Evolutionary conservation across 1,140 invertebrate species (phyloP).

Genomic region (Microplitis mediator): DNA sequence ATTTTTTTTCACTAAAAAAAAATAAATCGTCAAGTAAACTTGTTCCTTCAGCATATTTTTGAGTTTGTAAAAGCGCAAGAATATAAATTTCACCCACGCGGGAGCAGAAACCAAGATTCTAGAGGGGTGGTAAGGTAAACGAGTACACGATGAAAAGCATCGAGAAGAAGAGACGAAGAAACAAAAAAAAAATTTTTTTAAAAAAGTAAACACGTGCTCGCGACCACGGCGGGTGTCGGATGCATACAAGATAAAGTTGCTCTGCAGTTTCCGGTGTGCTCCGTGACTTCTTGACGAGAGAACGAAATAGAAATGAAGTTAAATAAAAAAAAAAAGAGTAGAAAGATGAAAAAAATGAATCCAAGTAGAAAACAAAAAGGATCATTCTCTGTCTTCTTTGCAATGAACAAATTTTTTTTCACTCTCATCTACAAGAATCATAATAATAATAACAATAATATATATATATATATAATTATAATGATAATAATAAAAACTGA

Average conservation of each 20-base stretch:
- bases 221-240: constrained; percentile 34
- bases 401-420: constrained; percentile 14
- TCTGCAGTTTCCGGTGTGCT: constrained; percentile 36
- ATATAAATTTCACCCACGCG: not conserved
- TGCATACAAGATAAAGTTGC: constrained; percentile 39
- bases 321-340: not conserved
- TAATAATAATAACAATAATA: constrained; percentile 9
- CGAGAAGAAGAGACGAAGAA: constrained; percentile 1
- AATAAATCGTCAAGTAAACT: not conserved
- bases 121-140: not conserved
- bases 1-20: too few relatives aligned
- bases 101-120: not conserved
- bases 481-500: constrained; percentile 26
- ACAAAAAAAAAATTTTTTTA: constrained; percentile 6
- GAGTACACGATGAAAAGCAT: not conserved
- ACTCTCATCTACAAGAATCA: constrained; percentile 20
- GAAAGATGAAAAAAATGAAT: not conserved
- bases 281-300: constrained; percentile 32
- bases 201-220: constrained; percentile 22
- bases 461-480: not conserved
- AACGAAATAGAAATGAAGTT: constrained; percentile 16
- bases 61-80: not conserved
- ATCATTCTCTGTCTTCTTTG: not conserved
- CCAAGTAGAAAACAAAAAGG: not conserved
- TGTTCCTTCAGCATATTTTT: not conserved